phyloP scores from a whole-genome alignment of 2,113 vertebrate species.

The Limanda limanda region DNA sequence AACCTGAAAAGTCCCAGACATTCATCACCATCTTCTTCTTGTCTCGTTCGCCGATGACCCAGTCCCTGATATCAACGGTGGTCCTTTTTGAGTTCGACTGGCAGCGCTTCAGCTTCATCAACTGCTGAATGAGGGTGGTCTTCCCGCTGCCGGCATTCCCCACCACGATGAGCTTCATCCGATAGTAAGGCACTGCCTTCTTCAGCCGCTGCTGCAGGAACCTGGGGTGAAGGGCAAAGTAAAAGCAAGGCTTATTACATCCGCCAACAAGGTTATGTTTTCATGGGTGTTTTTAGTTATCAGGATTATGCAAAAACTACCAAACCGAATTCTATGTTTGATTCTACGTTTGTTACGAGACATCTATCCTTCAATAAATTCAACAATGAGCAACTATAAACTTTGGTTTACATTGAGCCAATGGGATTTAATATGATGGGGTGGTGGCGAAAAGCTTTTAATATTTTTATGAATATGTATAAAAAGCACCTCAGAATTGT shows the following conservation, averaged over 20 bases:
- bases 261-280: too few species aligned
- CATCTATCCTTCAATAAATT: background rate
- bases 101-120: conserved; percentile 88
- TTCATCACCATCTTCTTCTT: conserved; percentile 90
- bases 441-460: too few species aligned
- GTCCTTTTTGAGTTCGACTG: conserved; percentile 69
- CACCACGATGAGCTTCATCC: conserved; percentile 96
- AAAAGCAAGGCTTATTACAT: background rate
- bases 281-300: too few species aligned
- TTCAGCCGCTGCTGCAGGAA: conserved; percentile 97
- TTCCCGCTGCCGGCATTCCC: conserved; percentile 93
- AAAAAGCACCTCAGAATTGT: too few species aligned
- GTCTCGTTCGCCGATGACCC: conserved; percentile 87
- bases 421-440: too few species aligned
- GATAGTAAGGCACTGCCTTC: conserved; percentile 94
- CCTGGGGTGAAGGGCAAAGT: conserved; percentile 70
- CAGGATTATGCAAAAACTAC: too few species aligned
- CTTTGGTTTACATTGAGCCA: background rate
- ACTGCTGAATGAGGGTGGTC: conserved; percentile 89
- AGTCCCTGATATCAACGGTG: conserved; percentile 88
- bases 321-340: too few species aligned
- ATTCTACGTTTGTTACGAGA: too few species aligned
- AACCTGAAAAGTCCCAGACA: conserved; percentile 98
- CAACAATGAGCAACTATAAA: too few species aligned
- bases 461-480: too few species aligned